phyloP scores from a whole-genome alignment of 2,113 vertebrate species.

The Diglossa brunneiventris region DNA sequence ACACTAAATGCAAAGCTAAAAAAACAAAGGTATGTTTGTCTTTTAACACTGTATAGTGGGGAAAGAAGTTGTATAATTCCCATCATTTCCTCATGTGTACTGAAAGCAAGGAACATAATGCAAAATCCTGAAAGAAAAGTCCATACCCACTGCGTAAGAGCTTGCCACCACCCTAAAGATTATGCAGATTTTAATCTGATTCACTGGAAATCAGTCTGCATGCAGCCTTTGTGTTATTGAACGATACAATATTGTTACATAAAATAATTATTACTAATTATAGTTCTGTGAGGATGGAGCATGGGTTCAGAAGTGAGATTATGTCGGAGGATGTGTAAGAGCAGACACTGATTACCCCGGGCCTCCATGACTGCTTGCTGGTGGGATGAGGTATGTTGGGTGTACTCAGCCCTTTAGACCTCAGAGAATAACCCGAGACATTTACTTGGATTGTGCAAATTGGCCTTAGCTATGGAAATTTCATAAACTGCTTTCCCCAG shows the following conservation, averaged over 20 bases:
- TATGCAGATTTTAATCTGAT: not conserved
- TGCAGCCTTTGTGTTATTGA: not conserved
- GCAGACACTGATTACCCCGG: accelerated
- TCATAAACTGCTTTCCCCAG: constrained; percentile 17
- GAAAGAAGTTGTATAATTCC: not conserved
- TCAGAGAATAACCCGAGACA: not conserved
- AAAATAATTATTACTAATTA: not conserved
- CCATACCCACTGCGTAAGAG: not conserved
- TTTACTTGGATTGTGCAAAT: constrained; percentile 19
- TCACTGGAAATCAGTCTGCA: not conserved
- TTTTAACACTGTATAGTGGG: not conserved
- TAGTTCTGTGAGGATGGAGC: not conserved
- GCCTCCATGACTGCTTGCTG: not conserved
- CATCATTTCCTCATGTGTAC: not conserved
- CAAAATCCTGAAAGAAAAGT: not conserved
- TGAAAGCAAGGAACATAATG: accelerated
- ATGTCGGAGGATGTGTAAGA: not conserved
- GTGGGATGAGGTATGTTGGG: not conserved
- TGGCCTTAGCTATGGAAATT: constrained; percentile 28
- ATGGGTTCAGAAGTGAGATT: not conserved
- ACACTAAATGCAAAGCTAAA: not conserved
- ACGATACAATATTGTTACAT: not conserved
- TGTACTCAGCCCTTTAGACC: not conserved
- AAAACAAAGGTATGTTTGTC: not conserved
- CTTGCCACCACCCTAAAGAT: not conserved